A percentile compares a stretch with the other conserved stretches of the same genome.
phyloP scores from a whole-genome alignment of 2,888 invertebrate species.

The Noctua pronuba region DNA sequence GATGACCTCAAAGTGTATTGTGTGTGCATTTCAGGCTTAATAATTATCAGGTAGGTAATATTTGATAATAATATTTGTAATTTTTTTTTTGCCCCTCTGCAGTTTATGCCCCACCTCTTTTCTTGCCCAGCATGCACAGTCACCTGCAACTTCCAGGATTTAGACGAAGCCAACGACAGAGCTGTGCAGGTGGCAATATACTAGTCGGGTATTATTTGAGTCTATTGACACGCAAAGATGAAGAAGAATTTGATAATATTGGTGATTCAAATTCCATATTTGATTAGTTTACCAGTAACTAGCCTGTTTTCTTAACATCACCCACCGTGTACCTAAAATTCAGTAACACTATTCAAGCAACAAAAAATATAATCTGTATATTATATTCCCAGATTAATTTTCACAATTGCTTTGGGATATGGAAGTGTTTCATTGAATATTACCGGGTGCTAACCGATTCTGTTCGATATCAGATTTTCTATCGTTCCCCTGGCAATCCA shows the following conservation, averaged over 20 bases:
- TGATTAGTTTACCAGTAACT: background rate
- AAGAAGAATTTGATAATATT: too few relatives aligned
- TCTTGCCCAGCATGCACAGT: too few relatives aligned
- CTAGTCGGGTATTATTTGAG: too few relatives aligned
- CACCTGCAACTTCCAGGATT: too few relatives aligned
- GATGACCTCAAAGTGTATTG: background rate
- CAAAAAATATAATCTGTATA: background rate
- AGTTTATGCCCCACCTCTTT: too few relatives aligned
- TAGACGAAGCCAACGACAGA: too few relatives aligned
- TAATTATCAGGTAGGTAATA: background rate
- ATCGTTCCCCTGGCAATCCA: conserved; percentile 42
- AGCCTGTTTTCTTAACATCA: background rate
- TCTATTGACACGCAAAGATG: too few relatives aligned
- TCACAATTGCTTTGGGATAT: background rate
- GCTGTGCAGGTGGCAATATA: too few relatives aligned
- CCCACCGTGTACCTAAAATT: too few relatives aligned
- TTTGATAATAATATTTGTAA: too few relatives aligned
- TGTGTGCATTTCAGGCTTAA: background rate
- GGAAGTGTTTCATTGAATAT: conserved; percentile 33
- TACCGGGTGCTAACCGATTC: conserved; percentile 37
- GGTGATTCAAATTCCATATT: background rate
- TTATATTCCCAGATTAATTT: conserved; percentile 23
- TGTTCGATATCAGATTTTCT: conserved; percentile 30
- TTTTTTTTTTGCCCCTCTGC: too few relatives aligned
- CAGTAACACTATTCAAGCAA: background rate